Conservation (phyloP, 2,113 vertebrate species). For the Elephas maximus region DNA sequence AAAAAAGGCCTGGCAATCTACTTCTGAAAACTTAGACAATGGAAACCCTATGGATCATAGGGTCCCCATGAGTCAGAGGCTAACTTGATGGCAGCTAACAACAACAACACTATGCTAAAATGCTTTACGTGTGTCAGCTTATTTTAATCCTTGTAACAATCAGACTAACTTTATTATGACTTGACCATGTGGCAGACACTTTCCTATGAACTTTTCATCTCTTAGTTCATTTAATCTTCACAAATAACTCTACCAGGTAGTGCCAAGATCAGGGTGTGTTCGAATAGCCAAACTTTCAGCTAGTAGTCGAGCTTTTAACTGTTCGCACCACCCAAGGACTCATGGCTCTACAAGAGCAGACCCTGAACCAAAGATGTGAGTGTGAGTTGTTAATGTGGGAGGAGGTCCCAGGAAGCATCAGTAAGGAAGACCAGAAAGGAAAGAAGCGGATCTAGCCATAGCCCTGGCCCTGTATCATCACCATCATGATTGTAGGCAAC, state of each 20-base stretch:
- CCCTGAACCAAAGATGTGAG: background rate
- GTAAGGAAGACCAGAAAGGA: background rate
- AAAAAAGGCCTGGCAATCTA: background rate
- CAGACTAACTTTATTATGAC: rapidly evolving
- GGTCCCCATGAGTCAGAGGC: background rate
- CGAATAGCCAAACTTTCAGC: background rate
- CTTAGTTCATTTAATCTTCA: background rate
- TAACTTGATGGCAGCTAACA: background rate
- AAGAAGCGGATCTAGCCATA: background rate
- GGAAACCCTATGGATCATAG: background rate
- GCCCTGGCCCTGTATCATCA: rapidly evolving
- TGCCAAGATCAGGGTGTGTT: background rate
- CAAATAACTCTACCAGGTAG: rapidly evolving
- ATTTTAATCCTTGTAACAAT: rapidly evolving
- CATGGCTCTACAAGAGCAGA: background rate
- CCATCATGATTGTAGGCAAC: too few species aligned
- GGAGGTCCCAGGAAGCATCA: background rate
- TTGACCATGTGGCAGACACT: rapidly evolving
- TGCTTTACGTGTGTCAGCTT: rapidly evolving
- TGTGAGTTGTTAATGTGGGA: background rate
- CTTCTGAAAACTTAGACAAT: background rate
- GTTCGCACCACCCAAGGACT: background rate
- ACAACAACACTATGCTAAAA: background rate
- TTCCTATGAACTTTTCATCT: background rate
- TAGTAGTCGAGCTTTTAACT: rapidly evolving